These are phyloP conservation scores for Atractosteus spatula DNA, from an alignment of 2,113 vertebrate genomes.

Conservation along the genomic window DNA sequence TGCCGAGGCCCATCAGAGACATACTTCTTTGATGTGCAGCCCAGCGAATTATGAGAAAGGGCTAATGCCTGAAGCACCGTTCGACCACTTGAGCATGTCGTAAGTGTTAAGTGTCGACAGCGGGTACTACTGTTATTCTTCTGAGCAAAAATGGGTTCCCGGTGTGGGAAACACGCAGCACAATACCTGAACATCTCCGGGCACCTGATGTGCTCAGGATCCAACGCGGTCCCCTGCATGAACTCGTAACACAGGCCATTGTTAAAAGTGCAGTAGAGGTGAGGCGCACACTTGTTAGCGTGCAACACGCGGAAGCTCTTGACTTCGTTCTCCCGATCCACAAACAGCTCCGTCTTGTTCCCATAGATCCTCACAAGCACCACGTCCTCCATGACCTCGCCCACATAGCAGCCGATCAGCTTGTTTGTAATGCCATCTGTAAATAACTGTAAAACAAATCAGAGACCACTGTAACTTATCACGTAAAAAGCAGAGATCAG, in stretches of 20 bases:
- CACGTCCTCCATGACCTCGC: conserved; percentile 77
- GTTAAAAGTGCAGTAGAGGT: conserved; percentile 93
- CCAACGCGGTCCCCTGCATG: conserved; percentile 87
- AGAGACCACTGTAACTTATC: too few relatives aligned
- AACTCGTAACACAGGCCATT: conserved; percentile 97
- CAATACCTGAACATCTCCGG: conserved; percentile 81
- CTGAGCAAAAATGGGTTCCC: neutral
- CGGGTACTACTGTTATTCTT: too few relatives aligned
- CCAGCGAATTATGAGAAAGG: too few relatives aligned
- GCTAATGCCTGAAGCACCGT: too few relatives aligned
- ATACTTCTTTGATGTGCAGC: too few relatives aligned
- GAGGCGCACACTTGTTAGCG: conserved; percentile 86
- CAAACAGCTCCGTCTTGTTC: conserved; percentile 90
- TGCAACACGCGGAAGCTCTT: conserved; percentile 94
- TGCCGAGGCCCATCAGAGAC: too few relatives aligned
- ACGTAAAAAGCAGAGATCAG: too few relatives aligned
- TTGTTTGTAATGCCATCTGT: conserved; percentile 98
- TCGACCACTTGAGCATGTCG: too few relatives aligned
- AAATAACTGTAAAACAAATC: conserved; percentile 70
- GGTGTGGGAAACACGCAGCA: neutral
- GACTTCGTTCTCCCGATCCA: conserved; percentile 92
- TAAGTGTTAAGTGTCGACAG: too few relatives aligned
- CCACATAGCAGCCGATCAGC: conserved; percentile 88
- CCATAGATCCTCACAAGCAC: conserved; percentile 95
- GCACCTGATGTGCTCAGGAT: conserved; percentile 86